Evolutionary conservation across 92 coral and sea anemone species (phyloP).

Genomic region (Isaurus tuberculatus): DNA sequence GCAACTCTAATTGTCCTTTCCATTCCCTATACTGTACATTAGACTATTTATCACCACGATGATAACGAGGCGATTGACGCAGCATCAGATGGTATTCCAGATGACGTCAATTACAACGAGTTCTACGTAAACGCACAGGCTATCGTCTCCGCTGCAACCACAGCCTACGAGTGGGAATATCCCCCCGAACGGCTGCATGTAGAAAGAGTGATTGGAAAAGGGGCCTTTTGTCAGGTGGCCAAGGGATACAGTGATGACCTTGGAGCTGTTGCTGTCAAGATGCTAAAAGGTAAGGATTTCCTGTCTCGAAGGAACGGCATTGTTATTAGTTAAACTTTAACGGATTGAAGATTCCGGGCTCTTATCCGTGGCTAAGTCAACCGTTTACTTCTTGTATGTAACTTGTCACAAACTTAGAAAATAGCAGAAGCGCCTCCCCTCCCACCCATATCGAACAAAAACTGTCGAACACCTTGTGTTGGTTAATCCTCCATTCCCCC

Average conservation of each 20-base stretch:
- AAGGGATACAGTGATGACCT: constrained; percentile 72
- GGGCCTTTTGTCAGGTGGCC: constrained; percentile 86
- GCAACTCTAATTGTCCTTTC: not conserved
- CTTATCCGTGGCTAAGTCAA: too few species aligned
- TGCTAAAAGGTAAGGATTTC: constrained; percentile 63
- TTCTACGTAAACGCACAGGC: constrained; percentile 9
- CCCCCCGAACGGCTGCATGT: constrained; percentile 62
- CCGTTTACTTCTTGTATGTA: too few species aligned
- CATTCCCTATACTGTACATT: not conserved
- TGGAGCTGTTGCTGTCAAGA: constrained; percentile 83
- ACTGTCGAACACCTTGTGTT: too few species aligned
- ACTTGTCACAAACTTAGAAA: too few species aligned
- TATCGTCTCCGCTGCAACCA: not conserved
- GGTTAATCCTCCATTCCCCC: too few species aligned
- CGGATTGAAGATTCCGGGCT: too few species aligned
- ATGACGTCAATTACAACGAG: constrained; percentile 15
- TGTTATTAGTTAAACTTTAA: too few species aligned
- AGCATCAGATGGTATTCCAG: constrained; percentile 17
- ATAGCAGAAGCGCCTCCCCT: too few species aligned
- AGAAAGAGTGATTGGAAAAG: constrained; percentile 75
- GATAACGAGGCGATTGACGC: constrained; percentile 11
- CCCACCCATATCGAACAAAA: too few species aligned
- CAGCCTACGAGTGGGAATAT: constrained; percentile 67
- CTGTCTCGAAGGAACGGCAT: not conserved
- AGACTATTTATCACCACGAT: constrained; percentile 34